A percentile compares a stretch with the other conserved stretches of the same genome.
Evolutionary conservation across 2,113 vertebrate species (phyloP).

Genomic region (Zootoca vivipara): DNA sequence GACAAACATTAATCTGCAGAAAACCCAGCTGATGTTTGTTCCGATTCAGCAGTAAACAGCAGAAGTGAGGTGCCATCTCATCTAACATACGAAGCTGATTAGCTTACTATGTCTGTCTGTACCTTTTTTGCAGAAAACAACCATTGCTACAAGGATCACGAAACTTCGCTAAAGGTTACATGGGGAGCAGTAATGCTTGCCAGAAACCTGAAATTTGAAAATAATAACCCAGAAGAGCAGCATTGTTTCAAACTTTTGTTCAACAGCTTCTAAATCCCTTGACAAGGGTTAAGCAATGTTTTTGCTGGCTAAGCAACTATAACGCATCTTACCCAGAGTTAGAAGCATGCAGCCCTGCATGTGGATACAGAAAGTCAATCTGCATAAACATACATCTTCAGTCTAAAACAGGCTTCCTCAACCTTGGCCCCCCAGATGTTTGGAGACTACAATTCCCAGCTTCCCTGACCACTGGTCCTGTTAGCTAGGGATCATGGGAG

Average conservation of each 20-base stretch:
- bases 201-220: background rate
- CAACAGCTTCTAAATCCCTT: background rate
- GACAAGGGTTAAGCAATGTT: constrained; percentile 9
- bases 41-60: too few species aligned
- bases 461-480: too few species aligned
- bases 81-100: background rate
- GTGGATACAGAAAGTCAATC: constrained; percentile 15
- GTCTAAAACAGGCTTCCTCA: constrained; percentile 24
- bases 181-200: background rate
- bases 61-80: background rate
- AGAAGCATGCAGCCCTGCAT: constrained; percentile 11
- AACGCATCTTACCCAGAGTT: background rate
- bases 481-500: too few species aligned
- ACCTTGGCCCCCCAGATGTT: too few species aligned
- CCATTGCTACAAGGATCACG: background rate
- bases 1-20: too few species aligned
- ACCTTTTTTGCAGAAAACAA: background rate
- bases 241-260: accelerated
- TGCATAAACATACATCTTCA: constrained; percentile 61
- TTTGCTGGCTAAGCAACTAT: background rate
- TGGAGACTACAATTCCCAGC: too few species aligned
- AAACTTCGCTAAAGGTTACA: constrained; percentile 1
- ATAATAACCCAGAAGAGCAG: background rate
- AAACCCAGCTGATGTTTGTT: too few species aligned
- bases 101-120: background rate